phyloP scores from a whole-genome alignment of 2,113 vertebrate species.

The Anarrhichthys ocellatus region DNA sequence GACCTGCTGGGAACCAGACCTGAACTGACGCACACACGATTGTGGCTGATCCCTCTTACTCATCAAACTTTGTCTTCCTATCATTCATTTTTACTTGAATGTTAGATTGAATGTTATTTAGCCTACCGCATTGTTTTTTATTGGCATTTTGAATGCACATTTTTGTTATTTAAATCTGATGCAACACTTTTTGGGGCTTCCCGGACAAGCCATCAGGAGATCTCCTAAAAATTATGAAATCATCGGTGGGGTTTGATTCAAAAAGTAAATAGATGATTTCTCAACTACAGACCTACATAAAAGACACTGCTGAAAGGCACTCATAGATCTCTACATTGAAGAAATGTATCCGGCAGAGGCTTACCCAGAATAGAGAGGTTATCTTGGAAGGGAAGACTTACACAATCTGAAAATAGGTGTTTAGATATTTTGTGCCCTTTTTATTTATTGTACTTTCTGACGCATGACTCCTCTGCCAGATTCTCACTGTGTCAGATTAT shows the following conservation, averaged over 20 bases:
- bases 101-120: background rate
- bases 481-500: background rate
- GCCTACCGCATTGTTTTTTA: background rate
- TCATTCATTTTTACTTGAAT: background rate
- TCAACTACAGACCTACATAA: background rate
- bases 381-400: background rate
- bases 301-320: background rate
- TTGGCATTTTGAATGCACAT: background rate
- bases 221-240: constrained; percentile 1
- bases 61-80: background rate
- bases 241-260: background rate
- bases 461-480: background rate
- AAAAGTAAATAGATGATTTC: constrained; percentile 3
- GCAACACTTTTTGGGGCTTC: background rate
- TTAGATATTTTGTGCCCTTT: background rate
- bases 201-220: background rate
- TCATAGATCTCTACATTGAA: constrained; percentile 8
- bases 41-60: background rate
- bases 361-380: constrained; percentile 14
- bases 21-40: constrained; percentile 13
- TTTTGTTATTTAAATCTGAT: background rate
- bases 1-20: constrained; percentile 59
- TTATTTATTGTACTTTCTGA: background rate
- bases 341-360: constrained; percentile 16
- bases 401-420: background rate